Evolutionary conservation across 1,140 invertebrate species (phyloP), one percentile per base, ranked within the genome.

Genomic region (Drosophila eugracilis): DNA sequence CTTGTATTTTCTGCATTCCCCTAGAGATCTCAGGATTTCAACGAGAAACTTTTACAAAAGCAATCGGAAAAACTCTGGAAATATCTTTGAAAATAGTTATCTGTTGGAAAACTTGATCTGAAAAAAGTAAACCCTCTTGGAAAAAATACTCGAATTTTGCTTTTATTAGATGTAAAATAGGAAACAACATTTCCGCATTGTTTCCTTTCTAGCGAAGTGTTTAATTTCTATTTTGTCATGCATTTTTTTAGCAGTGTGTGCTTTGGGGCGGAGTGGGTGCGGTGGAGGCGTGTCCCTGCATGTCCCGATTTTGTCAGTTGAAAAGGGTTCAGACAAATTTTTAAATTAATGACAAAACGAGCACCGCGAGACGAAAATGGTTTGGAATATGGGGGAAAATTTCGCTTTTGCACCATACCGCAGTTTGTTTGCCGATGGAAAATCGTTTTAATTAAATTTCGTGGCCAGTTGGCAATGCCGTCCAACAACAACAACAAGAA

Each of bases 271-370:
- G 36, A 28, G 34, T 39, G 28, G 57, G 60, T 22, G 37, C 44
- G 24, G 15, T 32, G 26, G 34, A 53, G 53, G 26, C 37, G 19
- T 34, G 24, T 28, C 9, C 44, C 21, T 42, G 41, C 36, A 49
- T 76, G 57, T 75, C 37, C 37, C 69, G 63, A 75, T 84, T 75
- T 85, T 85, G 80, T 72, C 80, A 79, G 80, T 77, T 84, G 80
- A 79, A 79, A 85, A 85, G 81, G 80, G 81, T 85, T 77, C 74
- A 57, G 76, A 73, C 72, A 79, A 76, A 79, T 85, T 74, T 79
- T 77, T 79, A 85, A 77, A 85, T 79, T 85, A 85, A 85, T 85
- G 80, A 85, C 49, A 85, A 85, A 73, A 69, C 72, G 53, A 84
- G 77, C 41, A 49, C 30, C 70, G 48, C 69, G 70, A 42, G 15